Conservation (phyloP, 2,888 invertebrate genomes). For the Agonum fuliginosum region DNA sequence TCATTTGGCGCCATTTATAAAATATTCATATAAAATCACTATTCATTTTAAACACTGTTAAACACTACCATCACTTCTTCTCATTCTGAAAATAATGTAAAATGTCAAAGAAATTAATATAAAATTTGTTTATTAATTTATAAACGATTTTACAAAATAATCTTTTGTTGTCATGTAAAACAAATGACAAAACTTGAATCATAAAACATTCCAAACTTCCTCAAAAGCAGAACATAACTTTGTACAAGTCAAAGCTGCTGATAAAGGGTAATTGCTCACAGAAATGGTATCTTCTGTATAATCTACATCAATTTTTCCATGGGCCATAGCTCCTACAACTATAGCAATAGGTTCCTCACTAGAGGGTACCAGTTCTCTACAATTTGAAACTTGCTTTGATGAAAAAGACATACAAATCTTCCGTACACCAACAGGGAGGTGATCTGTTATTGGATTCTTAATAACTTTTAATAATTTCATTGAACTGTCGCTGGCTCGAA, state of each 20-base stretch:
- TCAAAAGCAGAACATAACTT: constrained; percentile 97
- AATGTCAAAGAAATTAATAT: not conserved
- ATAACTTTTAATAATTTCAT: constrained; percentile 95
- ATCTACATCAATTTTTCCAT: constrained; percentile 91
- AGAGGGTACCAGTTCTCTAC: constrained; percentile 85
- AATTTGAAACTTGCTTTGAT: constrained; percentile 81
- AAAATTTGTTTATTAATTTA: constrained; percentile 28
- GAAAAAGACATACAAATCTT: constrained; percentile 95
- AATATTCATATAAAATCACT: constrained; percentile 19
- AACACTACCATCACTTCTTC: constrained; percentile 2
- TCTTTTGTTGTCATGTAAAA: constrained; percentile 37
- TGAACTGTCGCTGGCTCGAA: constrained; percentile 92
- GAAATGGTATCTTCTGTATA: constrained; percentile 94
- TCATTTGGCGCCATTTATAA: constrained; percentile 55
- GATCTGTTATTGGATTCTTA: constrained; percentile 95
- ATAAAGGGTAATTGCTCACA: constrained; percentile 96
- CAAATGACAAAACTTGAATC: constrained; percentile 62
- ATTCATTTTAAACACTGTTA: too few species aligned
- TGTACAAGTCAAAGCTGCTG: constrained; percentile 96
- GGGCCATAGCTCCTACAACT: constrained; percentile 97
- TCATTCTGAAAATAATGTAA: not conserved
- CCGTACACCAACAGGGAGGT: constrained; percentile 94
- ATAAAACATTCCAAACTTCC: constrained; percentile 90
- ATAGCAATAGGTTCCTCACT: constrained; percentile 90
- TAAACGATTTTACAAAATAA: constrained; percentile 39